Base-by-base conservation (phyloP, 2,113 vertebrate genomes). In the Plectropomus leopardus region DNA sequence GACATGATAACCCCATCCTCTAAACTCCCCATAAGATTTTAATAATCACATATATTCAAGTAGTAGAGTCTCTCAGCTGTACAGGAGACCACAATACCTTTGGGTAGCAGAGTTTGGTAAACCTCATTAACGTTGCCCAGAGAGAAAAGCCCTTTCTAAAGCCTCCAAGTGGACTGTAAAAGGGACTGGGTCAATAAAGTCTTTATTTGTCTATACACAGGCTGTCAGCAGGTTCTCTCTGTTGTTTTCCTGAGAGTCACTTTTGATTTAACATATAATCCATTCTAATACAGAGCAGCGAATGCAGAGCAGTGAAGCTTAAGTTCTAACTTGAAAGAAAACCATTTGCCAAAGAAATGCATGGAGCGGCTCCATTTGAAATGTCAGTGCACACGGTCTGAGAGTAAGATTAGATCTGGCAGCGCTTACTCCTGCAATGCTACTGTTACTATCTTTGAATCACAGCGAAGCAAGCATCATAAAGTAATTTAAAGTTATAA, bases 211-310 rank as follows among this genome's bases (percentile, higher is more conserved):
- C 73, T 73, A 1, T 64, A 59, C 58, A 68, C 26, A 68, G 72
- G 60, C 85, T 86, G 83, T 88, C 77, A 84, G 71, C 83, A 86
- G 78, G 60, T 82, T 69, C 59, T 84, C 53, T 61, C 21, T 42
- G 83, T 72, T 87, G 84, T 84, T 86, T 89, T 80, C 61, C 85
- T 72, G 60, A 10, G 69, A 78, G 86, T 89, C 80, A 82, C 75
- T 77, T 88, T 80, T 81, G 47, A 92, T 92, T 91, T 70, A 76
- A 72, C 54, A 63, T 61, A 54, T 58, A 82, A 90, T 91, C 81
- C 44, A 73, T 80, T 89, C 78, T 53, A 86, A 78, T 80, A 60
- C 67, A 32, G 51, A 26, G 67, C 24, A 10, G 57, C 23, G 45
- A 80, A 72, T 66, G 68, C 75, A 75, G 72, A 40, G 64, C 53